Percentiles rank a stretch among this genome's conserved stretches.
phyloP scores from a whole-genome alignment of 2,797 vertebrate genomes.

The Alectoris magna region DNA sequence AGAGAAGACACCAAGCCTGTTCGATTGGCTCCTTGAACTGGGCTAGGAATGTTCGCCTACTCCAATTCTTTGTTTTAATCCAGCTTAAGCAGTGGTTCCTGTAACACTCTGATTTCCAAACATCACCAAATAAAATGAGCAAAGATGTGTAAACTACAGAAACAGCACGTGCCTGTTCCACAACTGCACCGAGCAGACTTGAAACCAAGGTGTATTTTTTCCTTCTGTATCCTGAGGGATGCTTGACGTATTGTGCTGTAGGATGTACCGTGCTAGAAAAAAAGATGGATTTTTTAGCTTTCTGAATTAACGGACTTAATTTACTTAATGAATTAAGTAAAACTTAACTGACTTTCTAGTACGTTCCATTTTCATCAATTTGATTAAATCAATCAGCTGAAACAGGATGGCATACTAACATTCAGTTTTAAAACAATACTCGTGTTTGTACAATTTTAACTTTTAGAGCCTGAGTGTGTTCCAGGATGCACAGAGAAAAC shows the following conservation, averaged over 20 bases:
- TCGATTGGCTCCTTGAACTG: constrained; percentile 94
- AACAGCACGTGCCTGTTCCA: not conserved
- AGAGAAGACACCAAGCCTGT: constrained; percentile 84
- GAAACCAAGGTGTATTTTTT: not conserved
- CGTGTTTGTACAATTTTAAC: not conserved
- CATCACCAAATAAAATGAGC: constrained; percentile 48
- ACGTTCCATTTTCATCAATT: not conserved
- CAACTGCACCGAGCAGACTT: not conserved
- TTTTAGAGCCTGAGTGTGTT: not conserved
- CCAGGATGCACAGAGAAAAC: not conserved
- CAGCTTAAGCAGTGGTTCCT: constrained; percentile 62
- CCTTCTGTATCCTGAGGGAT: not conserved
- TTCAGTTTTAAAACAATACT: constrained; percentile 25
- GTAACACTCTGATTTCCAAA: constrained; percentile 36
- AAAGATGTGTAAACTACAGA: constrained; percentile 43
- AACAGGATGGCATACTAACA: not conserved
- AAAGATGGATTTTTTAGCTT: not conserved
- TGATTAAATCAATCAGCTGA: constrained; percentile 9
- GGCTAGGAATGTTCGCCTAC: constrained; percentile 73
- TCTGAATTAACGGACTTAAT: not conserved
- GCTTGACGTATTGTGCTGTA: not conserved
- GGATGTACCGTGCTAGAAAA: not conserved
- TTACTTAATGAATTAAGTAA: not conserved
- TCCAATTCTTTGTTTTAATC: not conserved
- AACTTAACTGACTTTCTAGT: constrained; percentile 7